phyloP scores from a whole-genome alignment of 1,140 invertebrate genomes.

The Musca domestica region DNA sequence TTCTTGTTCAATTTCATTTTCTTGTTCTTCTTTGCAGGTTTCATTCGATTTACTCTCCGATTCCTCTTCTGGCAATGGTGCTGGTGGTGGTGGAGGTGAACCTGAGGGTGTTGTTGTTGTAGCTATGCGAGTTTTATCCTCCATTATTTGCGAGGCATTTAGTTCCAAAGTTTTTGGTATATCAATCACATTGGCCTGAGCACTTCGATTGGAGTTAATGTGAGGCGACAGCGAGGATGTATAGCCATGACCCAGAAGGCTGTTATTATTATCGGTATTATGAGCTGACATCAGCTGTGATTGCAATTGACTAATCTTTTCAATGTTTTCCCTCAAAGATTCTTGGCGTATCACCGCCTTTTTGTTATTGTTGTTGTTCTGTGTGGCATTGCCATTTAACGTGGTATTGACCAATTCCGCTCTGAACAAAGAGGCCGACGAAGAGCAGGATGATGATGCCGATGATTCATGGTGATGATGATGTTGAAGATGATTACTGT shows the following conservation, averaged over 20 bases:
- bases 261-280: constrained; percentile 32
- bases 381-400: constrained; percentile 24
- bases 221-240: neutral
- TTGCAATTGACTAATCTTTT: constrained; percentile 52
- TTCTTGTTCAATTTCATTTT: neutral
- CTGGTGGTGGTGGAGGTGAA: constrained; percentile 19
- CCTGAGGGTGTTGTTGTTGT: neutral
- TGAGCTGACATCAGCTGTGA: constrained; percentile 53
- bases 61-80: constrained; percentile 11
- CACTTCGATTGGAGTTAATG: neutral
- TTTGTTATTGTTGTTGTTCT: constrained; percentile 22
- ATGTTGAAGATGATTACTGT: neutral
- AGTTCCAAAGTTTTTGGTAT: constrained; percentile 25
- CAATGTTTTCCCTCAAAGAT: constrained; percentile 50
- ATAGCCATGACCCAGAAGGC: constrained; percentile 25
- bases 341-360: constrained; percentile 43
- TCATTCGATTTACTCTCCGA: neutral
- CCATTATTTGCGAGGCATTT: constrained; percentile 23
- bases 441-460: constrained; percentile 35
- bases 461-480: neutral
- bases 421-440: constrained; percentile 30
- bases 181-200: constrained; percentile 7
- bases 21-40: neutral
- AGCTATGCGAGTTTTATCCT: constrained; percentile 11
- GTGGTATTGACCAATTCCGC: constrained; percentile 50